Conservation (phyloP, 2,797 vertebrate genomes). For the Esox masquinongy region DNA sequence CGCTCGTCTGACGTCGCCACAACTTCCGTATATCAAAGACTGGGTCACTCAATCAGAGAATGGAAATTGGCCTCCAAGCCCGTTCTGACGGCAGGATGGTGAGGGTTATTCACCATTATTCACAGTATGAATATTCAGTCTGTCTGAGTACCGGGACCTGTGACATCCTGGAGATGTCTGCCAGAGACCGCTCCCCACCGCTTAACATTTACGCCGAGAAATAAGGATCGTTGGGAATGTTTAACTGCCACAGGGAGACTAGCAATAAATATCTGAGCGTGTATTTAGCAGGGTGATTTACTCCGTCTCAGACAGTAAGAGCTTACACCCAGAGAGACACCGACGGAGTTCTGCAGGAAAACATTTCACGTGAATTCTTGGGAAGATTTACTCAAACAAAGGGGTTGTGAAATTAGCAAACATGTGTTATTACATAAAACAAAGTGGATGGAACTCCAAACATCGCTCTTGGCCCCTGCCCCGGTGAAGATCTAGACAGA, state of each 20-base stretch:
- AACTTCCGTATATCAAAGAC: neutral
- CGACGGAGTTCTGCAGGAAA: conserved; percentile 43
- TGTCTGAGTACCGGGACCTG: neutral
- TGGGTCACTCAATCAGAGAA: neutral
- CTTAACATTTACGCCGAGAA: neutral
- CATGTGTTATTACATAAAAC: conserved; percentile 48
- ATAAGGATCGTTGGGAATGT: neutral
- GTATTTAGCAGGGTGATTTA: conserved; percentile 39
- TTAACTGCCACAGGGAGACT: conserved; percentile 9
- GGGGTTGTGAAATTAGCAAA: conserved; percentile 46
- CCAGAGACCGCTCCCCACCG: neutral
- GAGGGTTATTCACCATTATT: conserved; percentile 3
- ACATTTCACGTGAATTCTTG: conserved; percentile 37
- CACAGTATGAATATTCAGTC: conserved; percentile 4
- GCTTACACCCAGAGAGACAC: conserved; percentile 44
- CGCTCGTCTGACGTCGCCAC: conserved; percentile 3
- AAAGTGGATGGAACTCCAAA: conserved; percentile 54
- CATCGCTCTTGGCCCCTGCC: conserved; percentile 34
- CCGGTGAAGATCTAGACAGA: conserved; percentile 18
- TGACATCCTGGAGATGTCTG: neutral
- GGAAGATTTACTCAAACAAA: conserved; percentile 46
- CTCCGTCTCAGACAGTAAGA: conserved; percentile 31
- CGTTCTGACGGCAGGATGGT: conserved; percentile 2
- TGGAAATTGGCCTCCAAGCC: conserved; percentile 3
- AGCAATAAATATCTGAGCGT: conserved; percentile 32